Evolutionary conservation across 2,113 vertebrate species (phyloP), one percentile per base, ranked within the genome.

Genomic region (Alethe castanea): DNA sequence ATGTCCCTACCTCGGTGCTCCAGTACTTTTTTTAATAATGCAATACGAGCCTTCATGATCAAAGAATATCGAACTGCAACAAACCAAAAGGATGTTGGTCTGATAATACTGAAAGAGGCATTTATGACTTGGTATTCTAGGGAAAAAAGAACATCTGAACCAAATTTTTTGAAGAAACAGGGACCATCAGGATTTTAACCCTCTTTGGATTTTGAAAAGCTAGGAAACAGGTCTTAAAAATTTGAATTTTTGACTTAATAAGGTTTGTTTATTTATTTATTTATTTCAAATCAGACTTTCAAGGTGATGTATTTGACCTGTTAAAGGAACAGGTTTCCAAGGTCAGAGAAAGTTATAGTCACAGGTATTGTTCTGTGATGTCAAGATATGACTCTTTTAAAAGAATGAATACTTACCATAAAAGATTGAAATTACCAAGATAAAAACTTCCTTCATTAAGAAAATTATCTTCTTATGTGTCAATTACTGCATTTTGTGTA

Each of bases 1-100:
- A 48, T 42, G 70, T 57, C 53, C 12, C 23, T 94, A 78, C 73
- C 84, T 95, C 90, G 66, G 81, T 62, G 71, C 91, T 92, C 65
- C 44, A 90, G 83, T 82, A 56, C 66, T 74, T 97, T 95, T 81
- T 97, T 98, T 87, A 97, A 97, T 97, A 96, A 97, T 96, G 76
- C 86, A 97, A 53, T 47, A 96, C 77, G 60, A 93, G 13, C 25
- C 72, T 87, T 64, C 72, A 73, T 88, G 92, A 97, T 97, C 95
- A 97, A 97, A 97, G 94, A 82, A 93, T 66, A 17, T 62, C 36
- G 94, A 97, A 95, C 76, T 90, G 64, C 54, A 95, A 71, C 4
- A 31, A 96, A 80, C 47, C 50, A 85, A 94, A 93, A 91, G 2
- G 1, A 45, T 79, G 14, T 66, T 90, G 94, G 57, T 8, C 25